phyloP scores from a whole-genome alignment of 2,797 vertebrate species.

The Glossophaga mutica region DNA sequence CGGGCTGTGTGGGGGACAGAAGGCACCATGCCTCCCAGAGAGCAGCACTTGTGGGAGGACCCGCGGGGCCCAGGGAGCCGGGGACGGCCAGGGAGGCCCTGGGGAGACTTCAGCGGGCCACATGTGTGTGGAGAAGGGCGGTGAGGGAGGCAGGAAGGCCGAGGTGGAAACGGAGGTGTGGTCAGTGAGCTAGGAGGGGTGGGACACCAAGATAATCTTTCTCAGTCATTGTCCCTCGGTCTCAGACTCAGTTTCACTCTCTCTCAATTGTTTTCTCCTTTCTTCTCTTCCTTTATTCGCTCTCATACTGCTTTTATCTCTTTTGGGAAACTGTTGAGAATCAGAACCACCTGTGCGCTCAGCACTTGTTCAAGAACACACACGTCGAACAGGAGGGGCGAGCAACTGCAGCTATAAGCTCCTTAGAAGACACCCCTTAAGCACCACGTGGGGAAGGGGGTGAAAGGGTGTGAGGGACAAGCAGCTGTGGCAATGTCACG shows the following conservation, averaged over 20 bases:
- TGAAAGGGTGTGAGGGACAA: too few species aligned
- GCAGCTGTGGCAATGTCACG: background rate
- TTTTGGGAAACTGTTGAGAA: background rate
- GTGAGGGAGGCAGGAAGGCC: background rate
- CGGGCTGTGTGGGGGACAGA: background rate
- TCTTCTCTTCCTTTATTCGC: background rate
- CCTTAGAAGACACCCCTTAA: background rate
- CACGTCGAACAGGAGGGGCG: background rate
- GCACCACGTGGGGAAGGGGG: too few species aligned
- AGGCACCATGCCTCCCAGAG: background rate
- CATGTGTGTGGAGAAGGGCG: fast-evolving
- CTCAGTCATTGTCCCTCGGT: background rate
- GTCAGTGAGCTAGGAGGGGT: background rate
- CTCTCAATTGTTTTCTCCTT: background rate
- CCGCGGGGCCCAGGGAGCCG: fast-evolving
- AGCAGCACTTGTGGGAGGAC: fast-evolving
- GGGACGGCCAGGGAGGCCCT: too few species aligned
- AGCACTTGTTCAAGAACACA: background rate
- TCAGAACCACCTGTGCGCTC: background rate
- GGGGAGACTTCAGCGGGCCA: background rate
- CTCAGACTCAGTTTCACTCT: background rate
- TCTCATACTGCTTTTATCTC: background rate
- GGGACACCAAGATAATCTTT: background rate
- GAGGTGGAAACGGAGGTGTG: fast-evolving
- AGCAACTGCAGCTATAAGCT: background rate